Evolutionary conservation across 1,140 invertebrate species (phyloP).

Genomic region (Aphelenchoides avenae): DNA sequence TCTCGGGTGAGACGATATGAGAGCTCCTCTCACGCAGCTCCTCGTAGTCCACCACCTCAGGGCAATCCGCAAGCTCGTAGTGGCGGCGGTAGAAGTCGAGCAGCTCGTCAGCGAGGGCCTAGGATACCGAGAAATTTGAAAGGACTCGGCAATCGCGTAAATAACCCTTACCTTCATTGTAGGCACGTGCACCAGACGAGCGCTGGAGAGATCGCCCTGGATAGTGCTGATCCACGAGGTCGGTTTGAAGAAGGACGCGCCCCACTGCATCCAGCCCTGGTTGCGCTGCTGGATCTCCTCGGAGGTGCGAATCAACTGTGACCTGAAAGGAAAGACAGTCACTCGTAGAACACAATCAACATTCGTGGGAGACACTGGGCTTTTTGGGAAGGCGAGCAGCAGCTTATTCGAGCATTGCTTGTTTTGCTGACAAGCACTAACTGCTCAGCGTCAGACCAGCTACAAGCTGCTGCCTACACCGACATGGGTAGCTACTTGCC

Average conservation of each 20-base stretch:
- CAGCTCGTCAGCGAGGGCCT: slow-evolving; percentile 35
- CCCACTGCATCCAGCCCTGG: slow-evolving; percentile 46
- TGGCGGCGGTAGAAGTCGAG: slow-evolving; percentile 43
- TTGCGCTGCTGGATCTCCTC: slow-evolving; percentile 29
- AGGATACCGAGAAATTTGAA: slow-evolving; percentile 11
- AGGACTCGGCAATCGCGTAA: neutral
- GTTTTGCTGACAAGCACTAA: too few relatives aligned
- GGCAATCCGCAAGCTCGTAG: slow-evolving; percentile 44
- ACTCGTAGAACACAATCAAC: slow-evolving; percentile 9
- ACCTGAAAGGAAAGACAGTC: slow-evolving; percentile 25
- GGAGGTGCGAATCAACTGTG: slow-evolving; percentile 21
- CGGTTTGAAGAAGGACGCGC: slow-evolving; percentile 30
- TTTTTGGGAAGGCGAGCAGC: too few relatives aligned
- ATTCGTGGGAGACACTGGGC: too few relatives aligned
- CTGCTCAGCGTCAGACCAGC: too few relatives aligned
- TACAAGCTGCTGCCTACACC: too few relatives aligned
- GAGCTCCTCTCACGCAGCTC: slow-evolving; percentile 36
- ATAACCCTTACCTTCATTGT: slow-evolving; percentile 34
- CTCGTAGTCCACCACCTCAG: slow-evolving; percentile 52
- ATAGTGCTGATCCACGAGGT: slow-evolving; percentile 19
- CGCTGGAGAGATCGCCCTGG: slow-evolving; percentile 15
- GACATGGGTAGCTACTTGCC: too few relatives aligned
- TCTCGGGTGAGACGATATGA: slow-evolving; percentile 26
- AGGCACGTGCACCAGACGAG: slow-evolving; percentile 39
- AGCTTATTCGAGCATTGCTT: too few relatives aligned